phyloP scores from a whole-genome alignment of 2,888 invertebrate genomes.

The Nyleta sp. region DNA sequence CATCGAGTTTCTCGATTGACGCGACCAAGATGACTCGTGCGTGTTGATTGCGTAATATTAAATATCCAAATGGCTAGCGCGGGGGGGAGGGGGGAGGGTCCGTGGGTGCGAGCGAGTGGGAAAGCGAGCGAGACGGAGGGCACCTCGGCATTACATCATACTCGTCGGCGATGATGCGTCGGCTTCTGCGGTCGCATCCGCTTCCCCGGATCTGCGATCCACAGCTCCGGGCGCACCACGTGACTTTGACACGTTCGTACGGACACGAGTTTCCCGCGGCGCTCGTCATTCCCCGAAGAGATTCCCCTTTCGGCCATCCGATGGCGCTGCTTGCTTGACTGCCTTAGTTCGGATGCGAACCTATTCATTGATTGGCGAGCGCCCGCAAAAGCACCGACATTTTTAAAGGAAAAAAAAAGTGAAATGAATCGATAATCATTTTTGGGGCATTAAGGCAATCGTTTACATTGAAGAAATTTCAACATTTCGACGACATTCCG shows the following conservation, averaged over 20 bases:
- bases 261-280: slow-evolving; percentile 56
- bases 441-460: too few relatives aligned
- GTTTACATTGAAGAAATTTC: too few relatives aligned
- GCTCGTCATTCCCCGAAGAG: slow-evolving; percentile 24
- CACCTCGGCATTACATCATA: slow-evolving; percentile 67
- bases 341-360: slow-evolving; percentile 43
- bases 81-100: slow-evolving; percentile 17
- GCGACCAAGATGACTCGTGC: slow-evolving; percentile 28
- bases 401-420: too few relatives aligned
- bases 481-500: too few relatives aligned
- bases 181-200: slow-evolving; percentile 35
- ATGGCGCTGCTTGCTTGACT: slow-evolving; percentile 65
- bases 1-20: slow-evolving; percentile 25
- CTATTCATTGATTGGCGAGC: slow-evolving; percentile 40
- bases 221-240: slow-evolving; percentile 64
- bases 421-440: too few relatives aligned
- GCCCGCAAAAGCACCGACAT: too few relatives aligned
- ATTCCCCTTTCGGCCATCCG: slow-evolving; percentile 56
- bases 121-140: slow-evolving; percentile 12
- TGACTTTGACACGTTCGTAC: slow-evolving; percentile 69
- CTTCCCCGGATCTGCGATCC: slow-evolving; percentile 58
- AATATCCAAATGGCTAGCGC: slow-evolving; percentile 31
- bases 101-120: slow-evolving; percentile 9
- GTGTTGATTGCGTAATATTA: slow-evolving; percentile 43
- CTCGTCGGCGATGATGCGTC: slow-evolving; percentile 70